A percentile compares a stretch with the other conserved stretches of the same genome.
Evolutionary conservation across 2,797 vertebrate genomes (phyloP).

Genomic region (Sylvilagus floridanus): DNA sequence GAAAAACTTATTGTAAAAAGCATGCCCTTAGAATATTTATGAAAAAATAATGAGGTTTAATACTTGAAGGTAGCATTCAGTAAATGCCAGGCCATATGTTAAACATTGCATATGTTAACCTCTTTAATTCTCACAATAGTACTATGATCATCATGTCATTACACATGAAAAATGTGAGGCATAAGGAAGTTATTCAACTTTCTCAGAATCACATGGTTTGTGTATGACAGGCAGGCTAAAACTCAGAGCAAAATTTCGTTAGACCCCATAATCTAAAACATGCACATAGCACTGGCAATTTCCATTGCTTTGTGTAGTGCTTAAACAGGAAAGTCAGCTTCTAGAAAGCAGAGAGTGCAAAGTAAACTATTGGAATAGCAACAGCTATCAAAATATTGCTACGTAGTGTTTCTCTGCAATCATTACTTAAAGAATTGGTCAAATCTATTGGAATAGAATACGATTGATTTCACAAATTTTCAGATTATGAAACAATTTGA

Average conservation of each 20-base stretch:
- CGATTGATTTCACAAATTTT: conserved; percentile 12
- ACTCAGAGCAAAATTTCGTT: background rate
- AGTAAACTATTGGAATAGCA: background rate
- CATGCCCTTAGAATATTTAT: background rate
- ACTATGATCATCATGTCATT: background rate
- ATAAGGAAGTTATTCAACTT: background rate
- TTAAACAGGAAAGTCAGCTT: background rate
- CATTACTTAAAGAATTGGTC: background rate
- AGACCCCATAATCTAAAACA: background rate
- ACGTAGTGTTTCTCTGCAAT: background rate
- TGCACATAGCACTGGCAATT: background rate
- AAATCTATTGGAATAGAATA: background rate
- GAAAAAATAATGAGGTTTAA: background rate
- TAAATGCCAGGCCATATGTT: background rate
- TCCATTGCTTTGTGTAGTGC: background rate
- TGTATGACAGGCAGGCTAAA: background rate
- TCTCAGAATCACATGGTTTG: background rate
- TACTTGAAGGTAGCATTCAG: background rate
- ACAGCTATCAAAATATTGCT: background rate
- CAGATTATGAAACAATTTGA: conserved; percentile 26
- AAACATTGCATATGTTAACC: background rate
- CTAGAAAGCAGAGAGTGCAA: background rate
- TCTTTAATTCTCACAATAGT: conserved; percentile 5
- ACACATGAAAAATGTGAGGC: background rate
- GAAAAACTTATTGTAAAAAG: background rate